phyloP scores from a whole-genome alignment of 2,888 invertebrate genomes.

The Ochropleura leucogaster region DNA sequence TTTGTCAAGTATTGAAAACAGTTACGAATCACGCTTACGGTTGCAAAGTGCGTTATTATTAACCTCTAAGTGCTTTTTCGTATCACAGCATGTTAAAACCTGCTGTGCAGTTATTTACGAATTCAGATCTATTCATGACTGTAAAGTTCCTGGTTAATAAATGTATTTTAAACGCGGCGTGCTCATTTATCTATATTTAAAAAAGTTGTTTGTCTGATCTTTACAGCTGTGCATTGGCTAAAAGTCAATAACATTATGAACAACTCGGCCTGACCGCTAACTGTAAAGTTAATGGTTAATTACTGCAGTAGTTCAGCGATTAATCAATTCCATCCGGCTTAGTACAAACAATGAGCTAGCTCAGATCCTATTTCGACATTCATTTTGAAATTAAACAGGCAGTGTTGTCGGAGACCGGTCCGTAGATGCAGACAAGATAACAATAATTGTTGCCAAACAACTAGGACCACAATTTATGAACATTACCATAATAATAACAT shows the following conservation, averaged over 20 bases:
- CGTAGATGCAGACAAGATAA: constrained; percentile 56
- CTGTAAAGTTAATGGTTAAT: constrained; percentile 71
- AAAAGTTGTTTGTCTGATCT: constrained; percentile 49
- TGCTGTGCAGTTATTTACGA: constrained; percentile 18
- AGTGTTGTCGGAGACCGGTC: constrained; percentile 65
- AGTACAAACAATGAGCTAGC: constrained; percentile 73
- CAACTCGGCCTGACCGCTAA: constrained; percentile 58
- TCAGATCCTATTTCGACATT: constrained; percentile 75
- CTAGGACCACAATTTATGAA: constrained; percentile 59
- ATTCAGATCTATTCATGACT: constrained; percentile 26
- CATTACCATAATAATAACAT: constrained; percentile 64
- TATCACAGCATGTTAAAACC: constrained; percentile 9
- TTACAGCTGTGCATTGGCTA: constrained; percentile 45
- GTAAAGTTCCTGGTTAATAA: constrained; percentile 38
- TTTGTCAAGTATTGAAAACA: constrained; percentile 65
- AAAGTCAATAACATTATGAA: constrained; percentile 67
- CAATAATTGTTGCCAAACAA: constrained; percentile 52
- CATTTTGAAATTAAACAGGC: constrained; percentile 76
- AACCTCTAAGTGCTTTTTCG: background rate
- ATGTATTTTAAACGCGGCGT: constrained; percentile 28
- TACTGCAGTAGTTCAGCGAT: constrained; percentile 68
- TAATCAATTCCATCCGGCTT: constrained; percentile 79
- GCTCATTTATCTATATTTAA: constrained; percentile 51
- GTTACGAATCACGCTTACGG: constrained; percentile 14
- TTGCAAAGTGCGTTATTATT: constrained; percentile 1